A percentile compares a stretch with the other conserved stretches of the same genome.
These are phyloP conservation scores for Leptobrachium ailaonicum DNA, from an alignment of 2,113 vertebrate genomes.

Conservation along the genomic window DNA sequence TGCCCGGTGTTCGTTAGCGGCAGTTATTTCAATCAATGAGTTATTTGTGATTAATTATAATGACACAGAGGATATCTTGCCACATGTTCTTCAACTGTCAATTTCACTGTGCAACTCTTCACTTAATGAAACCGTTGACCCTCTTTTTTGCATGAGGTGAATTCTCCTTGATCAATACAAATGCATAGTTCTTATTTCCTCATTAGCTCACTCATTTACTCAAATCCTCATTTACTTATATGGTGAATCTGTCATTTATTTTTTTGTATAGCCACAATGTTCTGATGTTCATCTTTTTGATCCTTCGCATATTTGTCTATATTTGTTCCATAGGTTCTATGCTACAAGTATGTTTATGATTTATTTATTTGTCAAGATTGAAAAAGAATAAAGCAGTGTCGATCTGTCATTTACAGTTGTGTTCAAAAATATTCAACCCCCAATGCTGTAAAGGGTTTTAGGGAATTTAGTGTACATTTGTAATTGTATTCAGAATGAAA, in stretches of 20 bases:
- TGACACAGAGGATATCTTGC: background rate
- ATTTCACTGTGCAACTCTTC: slow-evolving; percentile 11
- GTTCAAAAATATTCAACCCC: too few relatives aligned
- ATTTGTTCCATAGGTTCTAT: slow-evolving; percentile 16
- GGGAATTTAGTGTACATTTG: too few relatives aligned
- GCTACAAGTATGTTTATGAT: background rate
- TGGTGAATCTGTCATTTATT: slow-evolving; percentile 5
- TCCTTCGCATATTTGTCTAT: background rate
- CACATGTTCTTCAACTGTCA: background rate
- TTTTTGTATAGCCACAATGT: background rate
- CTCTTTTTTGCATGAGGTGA: slow-evolving; percentile 5
- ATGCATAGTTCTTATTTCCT: slow-evolving; percentile 34
- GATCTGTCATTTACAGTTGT: background rate
- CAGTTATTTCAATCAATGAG: background rate
- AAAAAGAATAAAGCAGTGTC: background rate
- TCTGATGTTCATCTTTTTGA: slow-evolving; percentile 22
- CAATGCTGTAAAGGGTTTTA: too few relatives aligned
- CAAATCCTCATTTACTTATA: slow-evolving; percentile 40
- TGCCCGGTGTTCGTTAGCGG: too few relatives aligned
- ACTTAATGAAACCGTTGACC: slow-evolving; percentile 40
- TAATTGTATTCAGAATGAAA: too few relatives aligned
- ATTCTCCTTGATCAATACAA: slow-evolving; percentile 46
- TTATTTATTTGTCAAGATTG: too few relatives aligned
- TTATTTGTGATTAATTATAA: background rate
- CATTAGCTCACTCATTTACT: slow-evolving; percentile 40